A percentile compares a stretch with the other conserved stretches of the same genome.
Evolutionary conservation across 2,113 vertebrate genomes (phyloP).

Genomic region (Tinamus guttatus): DNA sequence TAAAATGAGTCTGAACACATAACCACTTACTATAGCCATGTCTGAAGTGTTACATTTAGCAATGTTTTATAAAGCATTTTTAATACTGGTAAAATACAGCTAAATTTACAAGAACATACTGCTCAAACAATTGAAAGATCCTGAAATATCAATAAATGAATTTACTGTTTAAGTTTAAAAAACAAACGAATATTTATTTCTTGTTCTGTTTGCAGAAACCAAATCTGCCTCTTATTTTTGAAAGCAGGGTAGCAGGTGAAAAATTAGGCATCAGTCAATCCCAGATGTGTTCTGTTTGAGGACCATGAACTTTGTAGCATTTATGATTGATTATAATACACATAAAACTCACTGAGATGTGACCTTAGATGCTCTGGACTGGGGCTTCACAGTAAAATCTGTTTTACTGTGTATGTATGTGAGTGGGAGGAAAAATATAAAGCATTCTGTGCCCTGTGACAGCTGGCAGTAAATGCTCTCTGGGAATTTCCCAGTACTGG

Average conservation of each 20-base stretch:
- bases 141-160: not conserved
- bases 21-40: not conserved
- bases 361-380: not conserved
- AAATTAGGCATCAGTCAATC: not conserved
- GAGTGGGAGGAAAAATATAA: not conserved
- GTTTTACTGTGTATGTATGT: rapidly evolving
- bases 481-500: not conserved
- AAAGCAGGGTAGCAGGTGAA: not conserved
- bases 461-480: not conserved
- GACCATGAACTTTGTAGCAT: not conserved
- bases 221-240: not conserved
- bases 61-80: not conserved
- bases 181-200: not conserved
- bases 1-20: not conserved
- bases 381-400: not conserved
- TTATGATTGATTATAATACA: not conserved
- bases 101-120: not conserved
- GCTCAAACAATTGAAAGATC: not conserved
- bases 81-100: not conserved
- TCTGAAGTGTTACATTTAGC: not conserved
- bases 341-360: not conserved
- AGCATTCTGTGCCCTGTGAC: not conserved
- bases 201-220: not conserved
- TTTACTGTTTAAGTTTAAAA: not conserved
- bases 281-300: not conserved